Percentiles rank a stretch among this genome's conserved stretches.
These are phyloP conservation scores for Stictocephala bisonia DNA, from an alignment of 2,888 invertebrate genomes.

Conservation along the genomic window DNA sequence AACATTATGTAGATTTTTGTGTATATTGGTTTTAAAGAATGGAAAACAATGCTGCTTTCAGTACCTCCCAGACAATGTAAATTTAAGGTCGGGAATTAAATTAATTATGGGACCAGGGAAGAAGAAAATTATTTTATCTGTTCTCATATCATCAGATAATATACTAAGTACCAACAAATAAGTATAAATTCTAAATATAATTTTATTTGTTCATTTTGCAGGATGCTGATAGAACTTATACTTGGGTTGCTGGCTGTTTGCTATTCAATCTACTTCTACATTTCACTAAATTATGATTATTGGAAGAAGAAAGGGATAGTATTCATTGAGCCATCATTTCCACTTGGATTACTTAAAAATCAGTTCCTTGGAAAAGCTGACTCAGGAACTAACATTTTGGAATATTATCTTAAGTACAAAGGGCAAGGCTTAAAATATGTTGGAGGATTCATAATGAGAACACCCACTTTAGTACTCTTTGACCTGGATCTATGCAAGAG, in stretches of 20 bases:
- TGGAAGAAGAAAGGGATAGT: slow-evolving; percentile 72
- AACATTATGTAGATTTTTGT: too few relatives aligned
- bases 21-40: too few relatives aligned
- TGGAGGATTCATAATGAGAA: neutral
- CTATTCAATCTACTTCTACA: slow-evolving; percentile 6
- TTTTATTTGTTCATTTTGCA: neutral
- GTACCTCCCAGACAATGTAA: too few relatives aligned
- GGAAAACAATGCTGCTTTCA: too few relatives aligned
- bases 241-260: neutral
- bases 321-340: slow-evolving; percentile 70
- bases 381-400: neutral
- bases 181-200: too few relatives aligned
- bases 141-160: too few relatives aligned
- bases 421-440: slow-evolving; percentile 16
- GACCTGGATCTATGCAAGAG: slow-evolving; percentile 23
- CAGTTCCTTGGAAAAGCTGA: neutral
- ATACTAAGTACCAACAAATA: too few relatives aligned
- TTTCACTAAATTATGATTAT: slow-evolving; percentile 64
- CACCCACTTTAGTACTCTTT: neutral
- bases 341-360: slow-evolving; percentile 69
- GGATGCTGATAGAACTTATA: slow-evolving; percentile 6
- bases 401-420: neutral
- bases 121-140: too few relatives aligned
- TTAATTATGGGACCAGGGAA: too few relatives aligned
- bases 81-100: too few relatives aligned